A percentile compares a stretch with the other conserved stretches of the same genome.
These are phyloP conservation scores for Idaea biselata DNA, from an alignment of 2,888 invertebrate genomes.

Conservation along the genomic window DNA sequence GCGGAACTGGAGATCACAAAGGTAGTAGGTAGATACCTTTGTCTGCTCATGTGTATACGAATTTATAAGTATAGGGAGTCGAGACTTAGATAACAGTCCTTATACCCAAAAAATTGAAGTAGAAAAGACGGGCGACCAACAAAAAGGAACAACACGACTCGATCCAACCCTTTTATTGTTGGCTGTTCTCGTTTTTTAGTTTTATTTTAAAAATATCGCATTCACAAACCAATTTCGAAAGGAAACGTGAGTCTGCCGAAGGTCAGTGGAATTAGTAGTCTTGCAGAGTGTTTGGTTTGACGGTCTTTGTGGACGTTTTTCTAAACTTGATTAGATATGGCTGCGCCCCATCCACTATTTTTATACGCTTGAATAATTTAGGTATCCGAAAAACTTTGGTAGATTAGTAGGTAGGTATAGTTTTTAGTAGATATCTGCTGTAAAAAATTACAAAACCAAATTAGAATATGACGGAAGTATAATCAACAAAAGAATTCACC, in stretches of 20 bases:
- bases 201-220: conserved; percentile 78
- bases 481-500: not conserved
- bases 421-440: not conserved
- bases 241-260: conserved; percentile 78
- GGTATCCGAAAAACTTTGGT: conserved; percentile 1
- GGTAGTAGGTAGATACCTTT: not conserved
- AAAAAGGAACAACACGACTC: conserved; percentile 67
- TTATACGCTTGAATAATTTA: not conserved
- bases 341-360: conserved; percentile 27
- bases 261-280: conserved; percentile 77
- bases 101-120: conserved; percentile 50
- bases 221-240: conserved; percentile 79
- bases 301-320: conserved; percentile 64
- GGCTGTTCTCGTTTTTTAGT: conserved; percentile 66
- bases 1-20: not conserved
- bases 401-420: not conserved
- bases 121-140: conserved; percentile 56
- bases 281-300: conserved; percentile 71
- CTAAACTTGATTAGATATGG: conserved; percentile 65
- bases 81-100: conserved; percentile 19
- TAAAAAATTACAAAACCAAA: not conserved
- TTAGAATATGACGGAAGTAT: not conserved
- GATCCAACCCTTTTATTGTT: conserved; percentile 72
- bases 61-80: not conserved
- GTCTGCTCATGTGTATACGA: not conserved